Evolutionary conservation across 2,113 vertebrate species (phyloP).

Genomic region (Spheniscus mendiculus): DNA sequence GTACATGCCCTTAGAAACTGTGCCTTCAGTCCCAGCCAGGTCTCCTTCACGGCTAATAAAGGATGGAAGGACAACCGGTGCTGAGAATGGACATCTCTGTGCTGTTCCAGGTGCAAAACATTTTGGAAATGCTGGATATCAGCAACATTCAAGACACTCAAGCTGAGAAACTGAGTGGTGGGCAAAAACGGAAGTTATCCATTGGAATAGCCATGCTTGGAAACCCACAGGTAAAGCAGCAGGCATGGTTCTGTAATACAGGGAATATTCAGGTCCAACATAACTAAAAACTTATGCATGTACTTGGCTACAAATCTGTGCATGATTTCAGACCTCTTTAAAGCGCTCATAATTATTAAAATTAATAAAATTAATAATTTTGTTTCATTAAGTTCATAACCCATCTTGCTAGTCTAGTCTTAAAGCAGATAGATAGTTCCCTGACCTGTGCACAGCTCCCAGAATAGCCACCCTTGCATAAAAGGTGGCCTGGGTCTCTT

Average conservation of each 20-base stretch:
- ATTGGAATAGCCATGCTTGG: constrained; percentile 88
- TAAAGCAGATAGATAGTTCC: not conserved
- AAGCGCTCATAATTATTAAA: not conserved
- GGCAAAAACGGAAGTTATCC: constrained; percentile 88
- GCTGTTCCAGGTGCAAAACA: constrained; percentile 77
- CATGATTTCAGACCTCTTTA: not conserved
- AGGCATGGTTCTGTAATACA: accelerated
- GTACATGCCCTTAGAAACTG: not conserved
- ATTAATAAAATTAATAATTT: not conserved
- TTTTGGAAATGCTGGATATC: constrained; percentile 84
- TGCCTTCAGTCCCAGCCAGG: not conserved
- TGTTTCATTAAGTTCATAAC: not conserved
- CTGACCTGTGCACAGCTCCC: too few relatives aligned
- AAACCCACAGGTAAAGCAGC: constrained; percentile 82
- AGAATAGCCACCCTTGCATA: too few relatives aligned
- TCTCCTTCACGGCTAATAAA: not conserved
- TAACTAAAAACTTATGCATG: not conserved
- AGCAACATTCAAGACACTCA: constrained; percentile 80
- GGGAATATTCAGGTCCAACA: not conserved
- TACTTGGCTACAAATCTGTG: not conserved
- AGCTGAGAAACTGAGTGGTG: constrained; percentile 86
- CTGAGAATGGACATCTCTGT: not conserved
- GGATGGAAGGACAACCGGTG: not conserved
- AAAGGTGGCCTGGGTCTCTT: too few relatives aligned
- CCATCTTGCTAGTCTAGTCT: not conserved